Base-by-base conservation (phyloP, 2,888 invertebrate species). In the Hirtodrosophila duncani region DNA sequence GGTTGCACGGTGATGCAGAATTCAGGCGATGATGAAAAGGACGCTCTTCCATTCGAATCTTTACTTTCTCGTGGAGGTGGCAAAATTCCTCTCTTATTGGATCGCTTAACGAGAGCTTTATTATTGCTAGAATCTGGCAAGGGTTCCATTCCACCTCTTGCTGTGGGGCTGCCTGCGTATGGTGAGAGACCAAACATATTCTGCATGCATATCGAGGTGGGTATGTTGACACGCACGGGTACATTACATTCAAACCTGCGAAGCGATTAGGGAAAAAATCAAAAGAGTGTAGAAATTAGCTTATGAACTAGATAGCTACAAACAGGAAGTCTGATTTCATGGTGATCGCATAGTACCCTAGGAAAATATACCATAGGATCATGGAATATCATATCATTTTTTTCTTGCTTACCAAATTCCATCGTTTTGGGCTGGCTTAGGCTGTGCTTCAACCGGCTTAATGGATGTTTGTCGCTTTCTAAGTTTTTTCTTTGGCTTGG, bases 171-270 rank as follows among this genome's bases (percentile, higher is more conserved):
- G n/a, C n/a, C n/a, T n/a, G n/a, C n/a, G 4, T 8, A 13, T 26
- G 17, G 5, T 3, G 14, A 24, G 3, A 16, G n/a, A 1, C 38
- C 49, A 13, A 41, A 60, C 1, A 61, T 6, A 9, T 9, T 21
- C 8, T 18, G 42, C 4, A 71, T 10, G n/a, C 37, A 42, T 3
- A 59, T 14, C 0, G 52, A 23, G 2, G 43, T 36, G 1, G 69
- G 69, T 38, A 70, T 49, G 26, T 48, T 56, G 0, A 70, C 24
- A 4, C 64, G 55, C 5, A 70, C 7, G 1, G 81, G 69, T 20
- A 80, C 30, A 68, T 78, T 77, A 20, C 78, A 67, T 1, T 63
- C 65, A 6, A 77, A 67, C 74, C 69, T 70, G 6, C 13, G 8
- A 11, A 1, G 2, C 4, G 3, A 10, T 1, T 7, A 1, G 0